A percentile compares a stretch with the other conserved stretches of the same genome.
These are phyloP conservation scores for Cryptoblepharus egeriae DNA, from an alignment of 2,797 vertebrate species.

Conservation along the genomic window DNA sequence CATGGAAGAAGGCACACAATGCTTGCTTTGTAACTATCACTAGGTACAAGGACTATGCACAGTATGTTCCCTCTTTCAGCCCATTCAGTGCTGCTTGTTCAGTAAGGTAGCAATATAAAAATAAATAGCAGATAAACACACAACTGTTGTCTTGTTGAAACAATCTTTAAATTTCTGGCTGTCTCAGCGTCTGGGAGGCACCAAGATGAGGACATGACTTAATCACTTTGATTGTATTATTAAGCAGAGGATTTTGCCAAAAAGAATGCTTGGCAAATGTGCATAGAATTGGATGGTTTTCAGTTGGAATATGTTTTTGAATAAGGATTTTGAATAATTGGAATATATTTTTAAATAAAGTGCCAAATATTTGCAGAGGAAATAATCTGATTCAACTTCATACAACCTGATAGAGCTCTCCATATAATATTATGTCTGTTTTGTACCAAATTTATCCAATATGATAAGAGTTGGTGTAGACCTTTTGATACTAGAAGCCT, in stretches of 20 bases:
- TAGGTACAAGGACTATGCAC: not conserved
- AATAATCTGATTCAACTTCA: conserved; percentile 51
- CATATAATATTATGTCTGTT: conserved; percentile 56
- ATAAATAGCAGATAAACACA: not conserved
- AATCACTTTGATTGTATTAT: not conserved
- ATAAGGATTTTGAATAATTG: conserved; percentile 61
- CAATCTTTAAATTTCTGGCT: not conserved
- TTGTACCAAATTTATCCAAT: conserved; percentile 50
- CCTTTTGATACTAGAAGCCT: conserved; percentile 63
- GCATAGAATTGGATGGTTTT: conserved; percentile 52
- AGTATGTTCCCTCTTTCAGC: not conserved
- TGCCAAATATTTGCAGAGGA: conserved; percentile 55
- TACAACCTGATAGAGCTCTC: conserved; percentile 47
- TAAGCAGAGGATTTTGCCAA: conserved; percentile 15
- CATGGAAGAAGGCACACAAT: not conserved
- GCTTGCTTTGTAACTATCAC: not conserved
- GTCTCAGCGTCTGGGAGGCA: not conserved
- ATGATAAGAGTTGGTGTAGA: conserved; percentile 42
- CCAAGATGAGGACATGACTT: not conserved
- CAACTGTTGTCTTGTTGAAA: not conserved
- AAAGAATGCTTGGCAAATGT: conserved; percentile 58
- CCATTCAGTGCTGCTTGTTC: not conserved
- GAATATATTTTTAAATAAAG: conserved; percentile 60
- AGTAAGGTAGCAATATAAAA: not conserved
- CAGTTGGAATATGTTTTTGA: conserved; percentile 59